Base-by-base conservation (phyloP, 2,113 vertebrate species). In the Pterophyllum scalare region DNA sequence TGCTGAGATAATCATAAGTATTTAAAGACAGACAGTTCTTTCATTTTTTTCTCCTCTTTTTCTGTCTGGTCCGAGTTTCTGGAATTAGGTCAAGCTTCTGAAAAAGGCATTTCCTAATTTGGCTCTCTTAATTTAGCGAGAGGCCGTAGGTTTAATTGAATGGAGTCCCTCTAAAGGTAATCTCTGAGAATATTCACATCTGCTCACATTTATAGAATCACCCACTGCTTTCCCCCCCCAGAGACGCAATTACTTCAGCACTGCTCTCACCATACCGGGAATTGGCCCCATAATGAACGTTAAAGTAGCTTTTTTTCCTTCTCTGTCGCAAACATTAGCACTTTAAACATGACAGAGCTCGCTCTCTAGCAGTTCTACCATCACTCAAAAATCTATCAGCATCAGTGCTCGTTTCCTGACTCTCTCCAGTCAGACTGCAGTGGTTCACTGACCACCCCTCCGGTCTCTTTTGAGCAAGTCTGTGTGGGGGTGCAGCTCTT, bases 61-160 rank as follows among this genome's bases (percentile, higher is more conserved):
- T 65, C 26, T 58, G 10, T 52, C 26, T n/a, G 15, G 33, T 67
- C 70, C 74, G 49, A 62, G 24, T 77, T 56, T 81, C 74, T 82
- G 65, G 26, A 93, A 86, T 54, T 87, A 72, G 87, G 83, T 89
- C 90, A 91, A 79, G 19, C 57, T 74, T 80, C n/a, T 61, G 75
- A 79, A 79, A n/a, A 72, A 60, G 52, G 22, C 52, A n/a, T 80
- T 58, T 57, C 22, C 5, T 46, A 14, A 13, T 70, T 26, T 60
- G 15, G 40, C 10, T 52, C 10, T 52, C 65, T 20, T 38, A n/a
- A 8, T 62, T 78, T 43, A 86, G 82, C 72, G 43, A 89, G 60
- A 84, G 38, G 43, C 35, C 24, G 65, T 15, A 24, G 11, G 19
- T 62, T 87, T 57, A 61, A 31, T 12, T 85, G 59, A 82, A 38